Evolutionary conservation across 2,113 vertebrate genomes (phyloP), one percentile per base, ranked within the genome.

Genomic region (Scatophagus argus): DNA sequence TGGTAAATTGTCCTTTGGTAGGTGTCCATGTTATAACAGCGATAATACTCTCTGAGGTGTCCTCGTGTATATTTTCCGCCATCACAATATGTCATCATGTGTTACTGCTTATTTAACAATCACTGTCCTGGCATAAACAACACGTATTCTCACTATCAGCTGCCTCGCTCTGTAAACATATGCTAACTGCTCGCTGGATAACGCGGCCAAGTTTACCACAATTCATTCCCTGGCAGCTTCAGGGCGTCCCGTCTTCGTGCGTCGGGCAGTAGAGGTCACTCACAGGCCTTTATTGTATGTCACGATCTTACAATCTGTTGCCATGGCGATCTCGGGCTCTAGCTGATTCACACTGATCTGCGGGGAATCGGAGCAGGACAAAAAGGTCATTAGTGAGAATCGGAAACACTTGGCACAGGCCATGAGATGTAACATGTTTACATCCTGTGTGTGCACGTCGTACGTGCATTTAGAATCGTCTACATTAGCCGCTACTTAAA

Each of bases 231-330:
- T 54, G 76, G 68, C 69, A 81, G 65, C 43, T 23, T 71, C 41
- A 1, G 21, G 60, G 0, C 0, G 1, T 36, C 47, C 10, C 4
- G 8, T 34, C 71, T 21, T 19, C 23, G 4, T 11, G 23, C 29
- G 66, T 47, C 11, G 31, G 70, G 36, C 36, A 2, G 41, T 4
- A 16, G 3, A 38, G 71, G 13, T 41, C 81, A 1, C 88, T 96
- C 93, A 98, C 90, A 99, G 90, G 3, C 96, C 97, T 91, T 98
- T 99, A 84, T 98, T 99, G 95, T 97, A 98, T 51, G 95, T 93
- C 75, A 98, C 92, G 2, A 92, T 94, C 93, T 94, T 88, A 63
- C 96, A 94, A 89, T 89, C 85, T 0, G 97, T 97, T 78, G 95
- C 95, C 90, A 23, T 85, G 41, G 95, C 92, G 11, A 98, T 97